Evolutionary conservation across 2,888 invertebrate species (phyloP), one percentile per base, ranked within the genome.

Genomic region (Aproaerema taeniolella): DNA sequence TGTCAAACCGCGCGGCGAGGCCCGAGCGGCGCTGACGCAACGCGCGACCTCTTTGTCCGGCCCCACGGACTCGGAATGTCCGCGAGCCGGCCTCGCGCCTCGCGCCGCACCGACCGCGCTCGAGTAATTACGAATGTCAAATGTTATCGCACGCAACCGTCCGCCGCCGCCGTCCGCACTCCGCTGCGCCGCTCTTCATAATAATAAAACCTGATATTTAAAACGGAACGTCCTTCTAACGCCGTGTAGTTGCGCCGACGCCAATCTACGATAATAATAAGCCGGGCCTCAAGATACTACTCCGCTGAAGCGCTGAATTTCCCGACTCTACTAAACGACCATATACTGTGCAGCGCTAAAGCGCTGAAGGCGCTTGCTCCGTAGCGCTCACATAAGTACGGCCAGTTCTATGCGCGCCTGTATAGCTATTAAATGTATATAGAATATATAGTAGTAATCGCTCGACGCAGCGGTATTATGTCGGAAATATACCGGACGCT

Each of bases 191-290:
- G 82, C 82, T 85, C 85, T 85, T 86, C 86, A 86, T 86, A 86
- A 86, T 86, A 86, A 86, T 86, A 86, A 86, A 86, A 86, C 86
- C 86, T 85, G 86, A 86, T 86, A 86, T 86, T 86, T 86, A 86
- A 86, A 86, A 86, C 86, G 86, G 86, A 86, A 86, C 86, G 86
- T 86, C 86, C 86, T 86, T 86, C 86, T 86, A 86, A 86, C 86
- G 85, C 83, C 82, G 86, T 85, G 85, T 86, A 86, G 86, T 86
- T 86, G 86, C 86, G 86, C 86, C 86, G 86, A 86, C 86, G 86
- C 86, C 86, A 86, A 86, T 86, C 86, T 86, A 86, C 86, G 85
- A 86, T 86, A 86, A 86, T 86, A 86, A 86, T 86, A 86, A 86
- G 85, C 82, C 80, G 78, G 67, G 74, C 69, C 70, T 72, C 70